Percentiles rank a stretch among this genome's conserved stretches.
phyloP scores from a whole-genome alignment of 2,888 invertebrate species.

The Tenthredo amoena region DNA sequence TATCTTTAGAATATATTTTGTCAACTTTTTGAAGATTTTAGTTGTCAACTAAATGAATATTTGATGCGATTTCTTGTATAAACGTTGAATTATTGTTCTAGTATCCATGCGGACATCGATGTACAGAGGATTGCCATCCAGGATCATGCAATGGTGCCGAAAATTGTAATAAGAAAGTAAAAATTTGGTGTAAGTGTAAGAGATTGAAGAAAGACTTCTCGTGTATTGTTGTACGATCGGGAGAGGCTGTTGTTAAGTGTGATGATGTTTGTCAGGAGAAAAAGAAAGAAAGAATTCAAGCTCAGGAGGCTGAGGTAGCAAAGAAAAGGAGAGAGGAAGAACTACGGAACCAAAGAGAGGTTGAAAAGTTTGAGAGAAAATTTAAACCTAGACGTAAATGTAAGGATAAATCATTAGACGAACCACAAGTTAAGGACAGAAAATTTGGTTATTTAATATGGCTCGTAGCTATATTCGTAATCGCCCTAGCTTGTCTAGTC shows the following conservation, averaged over 20 bases:
- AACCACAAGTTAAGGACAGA: background rate
- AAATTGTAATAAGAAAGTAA: conserved; percentile 89
- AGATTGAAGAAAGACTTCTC: conserved; percentile 86
- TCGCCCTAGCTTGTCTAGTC: conserved; percentile 31
- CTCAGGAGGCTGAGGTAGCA: conserved; percentile 80
- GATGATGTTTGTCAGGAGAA: conserved; percentile 84
- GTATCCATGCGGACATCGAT: conserved; percentile 92
- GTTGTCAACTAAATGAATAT: background rate
- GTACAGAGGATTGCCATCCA: conserved; percentile 86
- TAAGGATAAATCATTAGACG: conserved; percentile 61
- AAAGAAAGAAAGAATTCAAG: conserved; percentile 79
- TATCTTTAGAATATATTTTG: conserved; percentile 35
- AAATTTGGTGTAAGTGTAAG: conserved; percentile 89
- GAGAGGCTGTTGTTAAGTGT: conserved; percentile 80
- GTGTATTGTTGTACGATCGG: conserved; percentile 71
- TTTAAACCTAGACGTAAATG: conserved; percentile 77
- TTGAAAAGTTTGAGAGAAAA: conserved; percentile 89
- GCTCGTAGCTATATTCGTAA: conserved; percentile 15
- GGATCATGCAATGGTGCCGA: conserved; percentile 85
- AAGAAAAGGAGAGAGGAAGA: conserved; percentile 83
- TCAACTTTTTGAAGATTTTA: conserved; percentile 44
- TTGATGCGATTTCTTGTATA: background rate
- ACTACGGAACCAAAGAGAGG: conserved; percentile 85
- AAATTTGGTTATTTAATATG: conserved; percentile 8
- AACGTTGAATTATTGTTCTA: conserved; percentile 73